Base-by-base conservation (phyloP, 2,797 vertebrate species). In the Anisognathus igniventris region DNA sequence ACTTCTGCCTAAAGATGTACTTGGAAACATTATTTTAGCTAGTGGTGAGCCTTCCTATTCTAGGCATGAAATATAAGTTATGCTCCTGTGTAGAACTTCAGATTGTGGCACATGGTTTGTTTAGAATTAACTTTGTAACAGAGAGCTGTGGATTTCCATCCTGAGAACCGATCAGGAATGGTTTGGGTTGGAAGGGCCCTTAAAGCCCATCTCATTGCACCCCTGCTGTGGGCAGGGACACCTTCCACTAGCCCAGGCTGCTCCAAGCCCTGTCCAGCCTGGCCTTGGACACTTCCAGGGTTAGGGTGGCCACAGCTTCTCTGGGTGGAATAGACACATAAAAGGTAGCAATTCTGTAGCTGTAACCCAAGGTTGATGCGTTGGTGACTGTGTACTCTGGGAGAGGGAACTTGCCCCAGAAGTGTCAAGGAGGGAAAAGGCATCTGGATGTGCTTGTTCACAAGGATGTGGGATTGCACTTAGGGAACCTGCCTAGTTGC, bases 231-330 rank as follows among this genome's bases (percentile, higher is more conserved):
- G 31, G 15, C 37, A 50, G 60, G 51, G 51, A 51, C 76, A 31
- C 22, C 33, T 66, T 3, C n/a, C 33, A 22, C 60, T 19, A 0
- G 3, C 24, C 39, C 75, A 53, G 67, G 60, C 0, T 39, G 60
- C 21, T 66, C 33, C 73, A 25, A 42, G 30, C 25, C 25, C 42
- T 5, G 6, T 40, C 64, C 58, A 33, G 0, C 60, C 44, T 65
- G 58, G 23, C 66, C 44, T 50, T 9, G 53, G 51, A 0, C 53
- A 9, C 45, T 47, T 0, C 4, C 45, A 53, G 39, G 53, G 45
- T 10, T 33, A 21, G 9, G 25, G 33, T 20, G 16, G 53, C 53
- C 53, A 9, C 61, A 60, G 68, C 39, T 73, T 0, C 39, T 40
- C 12, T 27, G 47, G 30, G 47, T 45, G 25, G 25, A 23, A 35